A percentile compares a stretch with the other conserved stretches of the same genome.
These are phyloP conservation scores for Cosmia pyralina DNA, from an alignment of 2,888 invertebrate genomes.

Conservation along the genomic window DNA sequence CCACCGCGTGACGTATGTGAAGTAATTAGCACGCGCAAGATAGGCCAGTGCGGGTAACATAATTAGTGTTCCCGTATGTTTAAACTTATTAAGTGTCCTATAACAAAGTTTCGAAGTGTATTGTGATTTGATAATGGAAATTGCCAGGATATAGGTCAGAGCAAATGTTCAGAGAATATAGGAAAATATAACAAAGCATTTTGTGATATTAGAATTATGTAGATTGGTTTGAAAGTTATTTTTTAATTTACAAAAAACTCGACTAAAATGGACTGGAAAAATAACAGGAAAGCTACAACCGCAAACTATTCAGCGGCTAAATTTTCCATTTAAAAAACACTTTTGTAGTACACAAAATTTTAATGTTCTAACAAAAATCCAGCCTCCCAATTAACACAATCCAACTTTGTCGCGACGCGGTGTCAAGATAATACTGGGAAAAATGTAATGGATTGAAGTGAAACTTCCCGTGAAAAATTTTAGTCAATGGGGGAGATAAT, in stretches of 20 bases:
- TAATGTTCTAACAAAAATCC: constrained; percentile 77
- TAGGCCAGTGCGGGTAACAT: constrained; percentile 63
- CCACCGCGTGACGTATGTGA: constrained; percentile 78
- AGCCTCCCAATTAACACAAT: constrained; percentile 85
- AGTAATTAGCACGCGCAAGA: constrained; percentile 78
- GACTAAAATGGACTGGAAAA: constrained; percentile 14
- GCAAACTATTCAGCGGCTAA: constrained; percentile 66
- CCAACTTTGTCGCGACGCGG: constrained; percentile 82
- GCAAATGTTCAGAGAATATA: background rate
- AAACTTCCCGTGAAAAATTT: constrained; percentile 88
- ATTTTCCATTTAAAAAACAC: constrained; percentile 71
- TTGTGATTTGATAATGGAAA: constrained; percentile 54
- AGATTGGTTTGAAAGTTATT: constrained; percentile 14
- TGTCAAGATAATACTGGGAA: constrained; percentile 84
- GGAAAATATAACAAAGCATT: constrained; percentile 23
- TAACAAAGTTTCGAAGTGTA: constrained; percentile 60
- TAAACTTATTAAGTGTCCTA: constrained; percentile 64
- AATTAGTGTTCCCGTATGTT: constrained; percentile 65
- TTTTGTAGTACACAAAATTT: constrained; percentile 70
- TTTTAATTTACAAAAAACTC: constrained; percentile 18
- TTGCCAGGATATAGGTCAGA: constrained; percentile 30
- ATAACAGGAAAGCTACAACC: constrained; percentile 28
- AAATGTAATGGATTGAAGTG: constrained; percentile 88
- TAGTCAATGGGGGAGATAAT: constrained; percentile 89
- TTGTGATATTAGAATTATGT: constrained; percentile 22